Evolutionary conservation across 2,888 invertebrate species (phyloP).

Genomic region (Clepsis dumicolana): DNA sequence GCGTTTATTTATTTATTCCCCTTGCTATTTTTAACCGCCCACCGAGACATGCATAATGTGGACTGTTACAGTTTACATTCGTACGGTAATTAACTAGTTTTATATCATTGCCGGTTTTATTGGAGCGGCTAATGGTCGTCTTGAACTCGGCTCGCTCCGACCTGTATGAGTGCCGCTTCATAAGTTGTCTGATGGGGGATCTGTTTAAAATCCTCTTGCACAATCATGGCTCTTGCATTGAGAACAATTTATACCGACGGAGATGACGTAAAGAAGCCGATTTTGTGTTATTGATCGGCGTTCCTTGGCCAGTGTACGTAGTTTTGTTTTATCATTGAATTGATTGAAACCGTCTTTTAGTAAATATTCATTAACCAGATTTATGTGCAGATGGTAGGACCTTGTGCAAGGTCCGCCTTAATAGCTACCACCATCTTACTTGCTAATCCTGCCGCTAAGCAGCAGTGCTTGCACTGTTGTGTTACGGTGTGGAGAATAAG

Average conservation of each 20-base stretch:
- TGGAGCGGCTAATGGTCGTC: constrained; percentile 61
- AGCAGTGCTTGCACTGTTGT: too few species aligned
- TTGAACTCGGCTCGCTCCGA: constrained; percentile 28
- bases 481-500: too few species aligned
- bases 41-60: constrained; percentile 72
- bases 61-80: constrained; percentile 74
- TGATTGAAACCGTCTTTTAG: too few species aligned
- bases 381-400: too few species aligned
- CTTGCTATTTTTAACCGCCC: constrained; percentile 70
- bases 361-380: too few species aligned
- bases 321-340: background rate
- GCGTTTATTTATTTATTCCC: constrained; percentile 60
- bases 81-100: constrained; percentile 76
- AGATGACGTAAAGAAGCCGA: constrained; percentile 9
- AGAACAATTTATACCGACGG: constrained; percentile 10
- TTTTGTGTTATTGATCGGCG: background rate
- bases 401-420: too few species aligned
- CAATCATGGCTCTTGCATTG: constrained; percentile 27
- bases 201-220: constrained; percentile 21
- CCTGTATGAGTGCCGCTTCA: constrained; percentile 16
- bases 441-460: too few species aligned
- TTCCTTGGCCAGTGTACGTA: background rate
- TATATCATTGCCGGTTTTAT: constrained; percentile 75
- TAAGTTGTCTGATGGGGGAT: constrained; percentile 22
- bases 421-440: too few species aligned